Evolutionary conservation across 1,140 invertebrate genomes (phyloP), one percentile per base, ranked within the genome.

Genomic region (Monochamus saltuarius): DNA sequence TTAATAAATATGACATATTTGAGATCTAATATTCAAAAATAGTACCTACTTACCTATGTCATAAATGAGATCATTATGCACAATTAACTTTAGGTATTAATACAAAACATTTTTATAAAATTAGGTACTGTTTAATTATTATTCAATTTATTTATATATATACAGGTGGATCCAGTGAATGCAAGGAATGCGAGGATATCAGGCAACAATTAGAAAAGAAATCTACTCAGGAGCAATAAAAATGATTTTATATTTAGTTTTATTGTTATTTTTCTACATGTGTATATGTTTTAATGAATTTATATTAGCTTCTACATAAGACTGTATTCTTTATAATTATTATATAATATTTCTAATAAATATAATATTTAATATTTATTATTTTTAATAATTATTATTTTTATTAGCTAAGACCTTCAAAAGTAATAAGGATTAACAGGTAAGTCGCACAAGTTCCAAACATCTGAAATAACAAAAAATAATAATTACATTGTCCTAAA

Each of bases 281-380:
- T 47, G 14, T 14, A 14, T 47, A 13, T 47, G 2, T 47, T 13
- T 9, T 46, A 7, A 9, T 46, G 7, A 46, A 7, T 9, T 13
- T 6, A 9, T 54, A 54, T 37, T 16, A 13, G 7, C 34, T 37
- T 2, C 13, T 37, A 39, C 17, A n/a, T 55, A 8, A 40, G 19
- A 55, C 36, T 40, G 36, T 55, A 38, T 40, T 43, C 49, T 40
- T 40, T 35, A 37, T 52, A 29, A 13, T 52, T 52, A 29, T 37
- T 29, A n/a, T n/a, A n/a, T n/a, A n/a, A n/a, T 17, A 29, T 9
- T n/a, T 13, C 34, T 37, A 36, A 52, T 17, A 35, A 35, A 50
- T 29, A 34, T 52, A 36, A 52, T 13, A 43, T 22, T 47, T 42
- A 46, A 10, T 46, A 14, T 14, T 46, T 46, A 34, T 35, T 51